Evolutionary conservation across 2,888 invertebrate species (phyloP).

Genomic region (Apantesis nais): DNA sequence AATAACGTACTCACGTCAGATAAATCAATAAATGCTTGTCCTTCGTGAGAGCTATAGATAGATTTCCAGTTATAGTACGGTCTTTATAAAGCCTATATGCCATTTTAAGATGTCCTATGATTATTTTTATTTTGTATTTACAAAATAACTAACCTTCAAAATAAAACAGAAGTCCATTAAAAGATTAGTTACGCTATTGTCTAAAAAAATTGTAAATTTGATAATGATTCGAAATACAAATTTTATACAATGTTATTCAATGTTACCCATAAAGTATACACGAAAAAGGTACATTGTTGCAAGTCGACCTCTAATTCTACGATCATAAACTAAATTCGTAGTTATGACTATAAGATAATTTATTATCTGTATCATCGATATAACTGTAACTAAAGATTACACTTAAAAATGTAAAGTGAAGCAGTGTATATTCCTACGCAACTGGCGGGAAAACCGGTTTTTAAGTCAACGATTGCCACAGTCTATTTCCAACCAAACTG

Average conservation of each 20-base stretch:
- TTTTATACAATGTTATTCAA: not conserved
- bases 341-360: not conserved
- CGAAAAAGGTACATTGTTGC: not conserved
- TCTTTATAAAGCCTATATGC: no score
- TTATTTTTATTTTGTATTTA: not conserved
- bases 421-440: conserved; percentile 1
- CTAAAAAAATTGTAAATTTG: not conserved
- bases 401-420: not conserved
- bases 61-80: no score
- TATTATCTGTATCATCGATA: not conserved
- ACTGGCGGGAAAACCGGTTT: conserved; percentile 5
- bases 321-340: not conserved
- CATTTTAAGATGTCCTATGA: no score
- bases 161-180: not conserved
- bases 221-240: no score
- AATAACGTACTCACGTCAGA: not conserved
- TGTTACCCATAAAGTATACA: not conserved
- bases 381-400: not conserved
- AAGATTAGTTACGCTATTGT: not conserved
- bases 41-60: not conserved
- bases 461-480: conserved; percentile 2
- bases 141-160: not conserved
- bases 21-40: not conserved
- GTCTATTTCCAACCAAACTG: conserved; percentile 7
- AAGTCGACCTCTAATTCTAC: not conserved